phyloP scores from a whole-genome alignment of 2,113 vertebrate genomes.

The Irena cyanogastra region DNA sequence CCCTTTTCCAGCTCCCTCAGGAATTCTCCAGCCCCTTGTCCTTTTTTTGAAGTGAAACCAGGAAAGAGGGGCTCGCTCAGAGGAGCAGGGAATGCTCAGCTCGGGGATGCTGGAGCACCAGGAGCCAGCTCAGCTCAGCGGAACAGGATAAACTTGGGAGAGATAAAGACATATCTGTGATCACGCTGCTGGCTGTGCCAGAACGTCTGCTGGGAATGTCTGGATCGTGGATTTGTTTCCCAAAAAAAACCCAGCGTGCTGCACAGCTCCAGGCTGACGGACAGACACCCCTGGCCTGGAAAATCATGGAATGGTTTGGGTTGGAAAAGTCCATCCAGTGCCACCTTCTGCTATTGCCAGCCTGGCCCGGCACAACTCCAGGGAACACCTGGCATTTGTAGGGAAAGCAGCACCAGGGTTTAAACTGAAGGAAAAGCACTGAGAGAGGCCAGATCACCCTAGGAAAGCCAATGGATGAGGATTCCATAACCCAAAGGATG shows the following conservation, averaged over 20 bases:
- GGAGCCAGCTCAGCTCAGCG: not conserved
- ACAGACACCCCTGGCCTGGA: rapidly evolving
- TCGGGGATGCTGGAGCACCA: not conserved
- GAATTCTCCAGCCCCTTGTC: not conserved
- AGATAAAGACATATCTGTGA: rapidly evolving
- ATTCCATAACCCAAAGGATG: rapidly evolving
- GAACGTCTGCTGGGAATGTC: not conserved
- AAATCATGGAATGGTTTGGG: not conserved
- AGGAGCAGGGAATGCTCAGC: not conserved
- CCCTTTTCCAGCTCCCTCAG: not conserved
- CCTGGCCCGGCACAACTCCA: not conserved
- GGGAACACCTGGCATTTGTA: not conserved
- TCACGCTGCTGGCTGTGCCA: not conserved
- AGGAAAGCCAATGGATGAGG: not conserved
- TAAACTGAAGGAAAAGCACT: rapidly evolving
- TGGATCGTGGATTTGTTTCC: not conserved
- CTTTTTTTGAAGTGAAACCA: not conserved
- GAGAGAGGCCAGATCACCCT: not conserved
- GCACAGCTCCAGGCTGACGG: not conserved
- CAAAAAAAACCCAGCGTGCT: not conserved
- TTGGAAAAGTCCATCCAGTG: not conserved
- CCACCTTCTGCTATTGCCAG: not conserved
- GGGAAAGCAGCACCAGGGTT: not conserved
- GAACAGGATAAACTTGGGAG: not conserved
- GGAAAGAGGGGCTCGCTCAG: not conserved